These are phyloP conservation scores for Enteromius paludinosus DNA, from an alignment of 2,797 vertebrate species.

Conservation along the genomic window DNA sequence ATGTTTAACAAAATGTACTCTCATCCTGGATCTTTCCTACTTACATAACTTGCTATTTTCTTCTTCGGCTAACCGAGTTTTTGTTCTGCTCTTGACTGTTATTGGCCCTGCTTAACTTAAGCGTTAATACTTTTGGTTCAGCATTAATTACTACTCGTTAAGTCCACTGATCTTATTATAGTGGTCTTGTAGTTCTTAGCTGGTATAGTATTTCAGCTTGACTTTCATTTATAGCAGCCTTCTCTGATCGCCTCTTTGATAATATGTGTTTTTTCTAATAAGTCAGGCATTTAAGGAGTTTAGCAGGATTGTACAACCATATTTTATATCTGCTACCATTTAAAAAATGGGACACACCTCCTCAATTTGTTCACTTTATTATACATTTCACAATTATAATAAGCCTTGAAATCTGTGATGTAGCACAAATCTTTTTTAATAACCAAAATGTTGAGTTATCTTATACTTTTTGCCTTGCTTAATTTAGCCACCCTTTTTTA, in stretches of 20 bases:
- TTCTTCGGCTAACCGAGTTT: conserved; percentile 15
- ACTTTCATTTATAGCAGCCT: conserved; percentile 23
- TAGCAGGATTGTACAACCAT: background rate
- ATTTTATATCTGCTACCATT: background rate
- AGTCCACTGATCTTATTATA: conserved; percentile 18
- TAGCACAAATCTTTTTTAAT: background rate
- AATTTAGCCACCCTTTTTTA: background rate
- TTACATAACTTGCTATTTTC: conserved; percentile 32
- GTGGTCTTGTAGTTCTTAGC: conserved; percentile 22
- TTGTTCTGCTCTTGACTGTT: conserved; percentile 8
- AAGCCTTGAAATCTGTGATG: background rate
- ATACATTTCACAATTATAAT: background rate
- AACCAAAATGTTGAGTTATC: background rate
- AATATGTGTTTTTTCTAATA: background rate
- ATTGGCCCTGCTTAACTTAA: conserved; percentile 17
- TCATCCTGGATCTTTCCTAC: conserved; percentile 5
- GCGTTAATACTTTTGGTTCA: conserved; percentile 27
- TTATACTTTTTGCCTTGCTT: background rate
- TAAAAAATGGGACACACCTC: background rate
- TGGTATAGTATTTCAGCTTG: conserved; percentile 4
- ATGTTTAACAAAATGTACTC: conserved; percentile 18
- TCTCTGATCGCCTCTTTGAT: background rate
- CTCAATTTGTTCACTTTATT: background rate
- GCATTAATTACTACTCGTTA: conserved; percentile 17
- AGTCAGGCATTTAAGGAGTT: background rate